Evolutionary conservation across 2,888 invertebrate species (phyloP).

Genomic region (Drepanosiphum platanoidis): DNA sequence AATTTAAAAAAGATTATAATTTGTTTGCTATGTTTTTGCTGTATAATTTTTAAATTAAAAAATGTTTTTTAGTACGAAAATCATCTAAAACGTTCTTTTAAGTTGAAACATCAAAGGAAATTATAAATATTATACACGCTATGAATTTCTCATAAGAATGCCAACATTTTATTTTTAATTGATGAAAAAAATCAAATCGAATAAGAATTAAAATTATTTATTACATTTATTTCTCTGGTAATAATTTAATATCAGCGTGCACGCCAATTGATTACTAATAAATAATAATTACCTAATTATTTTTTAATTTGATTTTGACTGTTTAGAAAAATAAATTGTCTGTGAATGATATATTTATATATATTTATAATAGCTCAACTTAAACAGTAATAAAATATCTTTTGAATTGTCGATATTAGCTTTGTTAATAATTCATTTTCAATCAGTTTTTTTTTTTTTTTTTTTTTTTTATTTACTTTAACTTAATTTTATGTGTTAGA

Average conservation of each 20-base stretch:
- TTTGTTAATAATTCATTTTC: slow-evolving; percentile 15
- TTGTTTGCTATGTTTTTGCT: no score
- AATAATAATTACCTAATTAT: no score
- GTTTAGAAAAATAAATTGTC: slow-evolving; percentile 23
- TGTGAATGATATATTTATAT: not conserved
- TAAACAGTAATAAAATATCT: not conserved
- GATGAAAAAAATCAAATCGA: no score
- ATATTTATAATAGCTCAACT: not conserved
- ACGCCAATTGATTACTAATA: slow-evolving; percentile 38
- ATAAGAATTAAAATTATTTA: no score
- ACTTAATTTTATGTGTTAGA: not conserved
- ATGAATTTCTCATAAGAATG: not conserved
- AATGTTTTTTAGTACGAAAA: not conserved
- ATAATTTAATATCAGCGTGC: slow-evolving; percentile 20
- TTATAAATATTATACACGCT: no score
- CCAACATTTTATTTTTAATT: not conserved
- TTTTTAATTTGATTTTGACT: slow-evolving; percentile 2
- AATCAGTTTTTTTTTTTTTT: no score
- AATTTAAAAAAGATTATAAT: no score
- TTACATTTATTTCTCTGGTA: no score
- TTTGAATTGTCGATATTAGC: not conserved
- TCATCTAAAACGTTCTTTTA: not conserved
- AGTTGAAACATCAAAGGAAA: not conserved
- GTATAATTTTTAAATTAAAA: not conserved
- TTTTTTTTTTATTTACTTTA: not conserved